Evolutionary conservation across 1,140 invertebrate genomes (phyloP).

Genomic region (Drosophila bocqueti): DNA sequence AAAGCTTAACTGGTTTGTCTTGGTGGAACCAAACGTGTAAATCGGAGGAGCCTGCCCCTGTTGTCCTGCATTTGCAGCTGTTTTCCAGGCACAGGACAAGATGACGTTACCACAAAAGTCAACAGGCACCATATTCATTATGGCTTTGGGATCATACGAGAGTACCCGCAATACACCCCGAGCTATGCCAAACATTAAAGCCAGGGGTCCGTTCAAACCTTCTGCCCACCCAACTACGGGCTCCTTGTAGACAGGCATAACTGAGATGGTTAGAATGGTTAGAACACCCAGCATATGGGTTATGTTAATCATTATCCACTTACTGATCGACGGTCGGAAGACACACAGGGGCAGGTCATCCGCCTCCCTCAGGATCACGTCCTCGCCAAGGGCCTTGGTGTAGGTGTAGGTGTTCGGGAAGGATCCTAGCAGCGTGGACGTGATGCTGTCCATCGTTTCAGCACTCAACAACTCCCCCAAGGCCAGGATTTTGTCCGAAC

Average conservation of each 20-base stretch:
- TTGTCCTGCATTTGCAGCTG: constrained; percentile 63
- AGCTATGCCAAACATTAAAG: constrained; percentile 88
- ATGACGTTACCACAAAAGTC: constrained; percentile 92
- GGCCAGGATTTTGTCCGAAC: constrained; percentile 88
- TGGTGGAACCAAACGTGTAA: constrained; percentile 89
- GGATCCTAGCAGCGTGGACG: constrained; percentile 88
- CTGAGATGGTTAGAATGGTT: constrained; percentile 85
- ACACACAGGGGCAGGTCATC: constrained; percentile 89
- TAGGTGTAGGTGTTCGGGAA: constrained; percentile 94
- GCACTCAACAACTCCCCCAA: constrained; percentile 85
- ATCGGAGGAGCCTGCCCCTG: constrained; percentile 84
- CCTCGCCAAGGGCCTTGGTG: constrained; percentile 93
- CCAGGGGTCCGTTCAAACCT: constrained; percentile 95
- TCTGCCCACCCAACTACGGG: constrained; percentile 92
- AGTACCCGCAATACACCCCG: constrained; percentile 90
- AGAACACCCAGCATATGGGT: neutral
- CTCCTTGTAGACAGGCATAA: constrained; percentile 92
- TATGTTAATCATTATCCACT: constrained; percentile 77
- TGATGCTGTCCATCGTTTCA: constrained; percentile 87
- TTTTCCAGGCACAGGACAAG: constrained; percentile 90
- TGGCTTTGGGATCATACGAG: constrained; percentile 86
- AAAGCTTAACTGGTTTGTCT: constrained; percentile 88
- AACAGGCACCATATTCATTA: constrained; percentile 90
- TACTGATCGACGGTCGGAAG: constrained; percentile 90
- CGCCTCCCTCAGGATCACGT: constrained; percentile 88